These are phyloP conservation scores for Noctua fimbriata DNA, from an alignment of 2,888 invertebrate species.

Conservation along the genomic window DNA sequence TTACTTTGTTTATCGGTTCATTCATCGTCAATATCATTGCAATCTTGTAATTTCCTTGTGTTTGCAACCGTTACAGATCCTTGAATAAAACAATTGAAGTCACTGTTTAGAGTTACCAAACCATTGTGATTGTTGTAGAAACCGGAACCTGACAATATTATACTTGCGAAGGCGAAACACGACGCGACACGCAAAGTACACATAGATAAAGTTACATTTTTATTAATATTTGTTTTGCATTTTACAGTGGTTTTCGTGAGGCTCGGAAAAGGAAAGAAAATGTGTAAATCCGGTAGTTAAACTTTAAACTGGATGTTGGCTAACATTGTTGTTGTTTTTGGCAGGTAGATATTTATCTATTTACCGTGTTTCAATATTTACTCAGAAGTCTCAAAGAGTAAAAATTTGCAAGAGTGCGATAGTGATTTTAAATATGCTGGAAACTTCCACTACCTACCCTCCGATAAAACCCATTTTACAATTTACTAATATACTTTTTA, in stretches of 20 bases:
- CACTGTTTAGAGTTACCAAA: constrained; percentile 70
- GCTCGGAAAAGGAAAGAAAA: constrained; percentile 17
- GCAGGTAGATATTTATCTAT: constrained; percentile 4
- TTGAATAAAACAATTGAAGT: constrained; percentile 71
- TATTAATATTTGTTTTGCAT: constrained; percentile 16
- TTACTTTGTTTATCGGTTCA: constrained; percentile 1
- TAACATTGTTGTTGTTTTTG: constrained; percentile 10
- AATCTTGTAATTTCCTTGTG: constrained; percentile 56
- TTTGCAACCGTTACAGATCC: constrained; percentile 65
- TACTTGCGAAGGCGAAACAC: constrained; percentile 59
- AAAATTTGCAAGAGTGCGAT: constrained; percentile 3
- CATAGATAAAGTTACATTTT: constrained; percentile 31
- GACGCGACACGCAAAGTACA: constrained; percentile 57
- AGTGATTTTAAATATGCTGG: constrained; percentile 19
- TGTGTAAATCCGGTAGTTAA: constrained; percentile 29
- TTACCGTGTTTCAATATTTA: constrained; percentile 1
- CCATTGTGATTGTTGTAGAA: constrained; percentile 70
- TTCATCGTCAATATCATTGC: not conserved
- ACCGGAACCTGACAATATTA: constrained; percentile 68
- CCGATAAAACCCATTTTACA: constrained; percentile 49
- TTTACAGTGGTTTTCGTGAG: constrained; percentile 7
- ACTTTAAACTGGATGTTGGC: constrained; percentile 22
- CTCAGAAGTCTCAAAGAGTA: not conserved
- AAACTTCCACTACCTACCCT: constrained; percentile 1
- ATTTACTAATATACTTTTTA: constrained; percentile 61